phyloP scores from a whole-genome alignment of 2,888 invertebrate genomes.

The Leptogaster cylindrica region DNA sequence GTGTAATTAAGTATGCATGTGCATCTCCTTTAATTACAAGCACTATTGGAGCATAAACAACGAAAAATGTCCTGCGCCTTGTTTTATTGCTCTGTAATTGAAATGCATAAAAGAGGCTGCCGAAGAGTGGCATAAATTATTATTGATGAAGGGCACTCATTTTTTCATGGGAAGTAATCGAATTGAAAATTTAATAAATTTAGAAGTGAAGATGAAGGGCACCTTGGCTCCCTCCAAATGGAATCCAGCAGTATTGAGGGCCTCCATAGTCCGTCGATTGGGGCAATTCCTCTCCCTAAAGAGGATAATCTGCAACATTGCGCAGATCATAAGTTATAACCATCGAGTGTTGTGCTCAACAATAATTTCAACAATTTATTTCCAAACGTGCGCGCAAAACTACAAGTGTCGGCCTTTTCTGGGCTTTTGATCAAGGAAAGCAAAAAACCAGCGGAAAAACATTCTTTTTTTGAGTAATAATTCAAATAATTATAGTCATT shows the following conservation, averaged over 20 bases:
- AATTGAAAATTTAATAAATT: slow-evolving; percentile 40
- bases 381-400: slow-evolving; percentile 55
- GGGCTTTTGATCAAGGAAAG: slow-evolving; percentile 36
- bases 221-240: slow-evolving; percentile 11
- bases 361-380: slow-evolving; percentile 63
- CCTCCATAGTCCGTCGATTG: too few relatives aligned
- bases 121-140: slow-evolving; percentile 36
- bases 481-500: slow-evolving; percentile 64
- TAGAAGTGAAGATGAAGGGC: slow-evolving; percentile 20
- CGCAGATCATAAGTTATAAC: slow-evolving; percentile 35
- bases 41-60: not conserved
- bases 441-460: slow-evolving; percentile 19
- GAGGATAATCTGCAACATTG: slow-evolving; percentile 44
- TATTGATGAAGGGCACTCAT: slow-evolving; percentile 35
- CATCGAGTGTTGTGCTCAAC: slow-evolving; percentile 39
- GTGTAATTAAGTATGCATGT: slow-evolving; percentile 3
- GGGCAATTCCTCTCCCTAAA: slow-evolving; percentile 41
- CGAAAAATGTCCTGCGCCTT: not conserved
- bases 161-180: slow-evolving; percentile 40
- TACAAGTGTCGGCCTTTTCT: slow-evolving; percentile 38
- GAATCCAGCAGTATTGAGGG: too few relatives aligned
- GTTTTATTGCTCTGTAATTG: slow-evolving; percentile 26
- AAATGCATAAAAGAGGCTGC: slow-evolving; percentile 25
- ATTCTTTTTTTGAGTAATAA: slow-evolving; percentile 58
- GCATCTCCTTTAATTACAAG: slow-evolving; percentile 10